phyloP scores from a whole-genome alignment of 2,797 vertebrate species.

The Danio aesculapii region DNA sequence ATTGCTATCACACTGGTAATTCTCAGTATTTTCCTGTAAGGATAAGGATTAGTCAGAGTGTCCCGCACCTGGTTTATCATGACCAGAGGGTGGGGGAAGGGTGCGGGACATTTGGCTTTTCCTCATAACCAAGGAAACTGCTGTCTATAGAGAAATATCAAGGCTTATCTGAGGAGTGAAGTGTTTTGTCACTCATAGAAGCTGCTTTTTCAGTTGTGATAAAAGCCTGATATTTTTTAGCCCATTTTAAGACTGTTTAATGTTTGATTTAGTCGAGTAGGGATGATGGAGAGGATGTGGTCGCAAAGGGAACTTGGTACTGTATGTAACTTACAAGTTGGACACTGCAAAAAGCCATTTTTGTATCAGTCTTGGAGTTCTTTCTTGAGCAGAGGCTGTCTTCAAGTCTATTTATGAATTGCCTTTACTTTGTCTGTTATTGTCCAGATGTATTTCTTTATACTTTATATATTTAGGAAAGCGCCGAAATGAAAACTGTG shows the following conservation, averaged over 20 bases:
- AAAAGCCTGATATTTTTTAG: not conserved
- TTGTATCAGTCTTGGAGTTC: too few relatives aligned
- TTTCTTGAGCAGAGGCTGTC: too few relatives aligned
- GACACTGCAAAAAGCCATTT: too few relatives aligned
- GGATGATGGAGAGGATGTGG: not conserved
- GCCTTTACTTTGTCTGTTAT: too few relatives aligned
- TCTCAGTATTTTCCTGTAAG: constrained; percentile 54
- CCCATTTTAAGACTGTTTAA: not conserved
- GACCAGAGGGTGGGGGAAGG: constrained; percentile 54
- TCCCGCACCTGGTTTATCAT: constrained; percentile 51
- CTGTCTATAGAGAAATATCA: too few relatives aligned
- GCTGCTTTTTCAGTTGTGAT: not conserved
- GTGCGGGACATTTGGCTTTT: constrained; percentile 46
- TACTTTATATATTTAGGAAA: too few relatives aligned
- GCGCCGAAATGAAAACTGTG: too few relatives aligned
- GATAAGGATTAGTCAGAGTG: constrained; percentile 59
- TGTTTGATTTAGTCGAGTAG: not conserved
- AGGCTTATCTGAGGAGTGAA: too few relatives aligned
- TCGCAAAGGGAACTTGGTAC: not conserved
- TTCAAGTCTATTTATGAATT: too few relatives aligned
- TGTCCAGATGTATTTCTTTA: too few relatives aligned
- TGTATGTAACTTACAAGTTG: not conserved
- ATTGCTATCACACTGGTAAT: constrained; percentile 62
- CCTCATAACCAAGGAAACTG: constrained; percentile 49
- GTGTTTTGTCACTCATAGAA: not conserved